A percentile compares a stretch with the other conserved stretches of the same genome.
These are phyloP conservation scores for Heliconius charithonia DNA, from an alignment of 2,888 invertebrate genomes.

Conservation along the genomic window DNA sequence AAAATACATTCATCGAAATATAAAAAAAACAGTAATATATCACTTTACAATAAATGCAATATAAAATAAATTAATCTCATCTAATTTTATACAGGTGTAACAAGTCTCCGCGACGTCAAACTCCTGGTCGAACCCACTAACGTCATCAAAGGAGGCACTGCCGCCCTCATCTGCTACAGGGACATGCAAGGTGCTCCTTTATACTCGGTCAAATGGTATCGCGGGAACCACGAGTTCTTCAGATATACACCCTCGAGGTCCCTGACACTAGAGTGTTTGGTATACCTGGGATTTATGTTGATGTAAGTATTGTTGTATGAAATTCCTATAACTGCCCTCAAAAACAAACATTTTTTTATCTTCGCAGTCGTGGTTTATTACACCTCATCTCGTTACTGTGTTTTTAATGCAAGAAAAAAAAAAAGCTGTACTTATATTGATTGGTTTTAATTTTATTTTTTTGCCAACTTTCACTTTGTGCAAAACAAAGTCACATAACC, in stretches of 20 bases:
- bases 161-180: conserved; percentile 88
- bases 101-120: conserved; percentile 88
- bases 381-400: too few relatives aligned
- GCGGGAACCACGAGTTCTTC: conserved; percentile 93
- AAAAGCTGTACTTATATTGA: too few relatives aligned
- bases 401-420: too few relatives aligned
- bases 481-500: too few relatives aligned
- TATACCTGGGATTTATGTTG: conserved; percentile 89
- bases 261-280: conserved; percentile 89
- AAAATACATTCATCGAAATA: too few relatives aligned
- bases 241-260: conserved; percentile 90
- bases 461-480: too few relatives aligned
- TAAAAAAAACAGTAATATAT: too few relatives aligned
- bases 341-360: neutral
- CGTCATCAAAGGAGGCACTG: conserved; percentile 87
- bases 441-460: too few relatives aligned
- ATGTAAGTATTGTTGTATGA: conserved; percentile 85
- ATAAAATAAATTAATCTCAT: too few relatives aligned
- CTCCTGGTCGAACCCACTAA: conserved; percentile 88
- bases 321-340: neutral
- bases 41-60: too few relatives aligned
- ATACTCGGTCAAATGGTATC: conserved; percentile 94
- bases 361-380: too few relatives aligned
- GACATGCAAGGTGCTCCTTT: conserved; percentile 90
- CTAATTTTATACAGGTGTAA: conserved; percentile 75